Percentiles rank a stretch among this genome's conserved stretches.
phyloP scores from a whole-genome alignment of 1,140 invertebrate genomes.

The Oryctes rhinoceros region DNA sequence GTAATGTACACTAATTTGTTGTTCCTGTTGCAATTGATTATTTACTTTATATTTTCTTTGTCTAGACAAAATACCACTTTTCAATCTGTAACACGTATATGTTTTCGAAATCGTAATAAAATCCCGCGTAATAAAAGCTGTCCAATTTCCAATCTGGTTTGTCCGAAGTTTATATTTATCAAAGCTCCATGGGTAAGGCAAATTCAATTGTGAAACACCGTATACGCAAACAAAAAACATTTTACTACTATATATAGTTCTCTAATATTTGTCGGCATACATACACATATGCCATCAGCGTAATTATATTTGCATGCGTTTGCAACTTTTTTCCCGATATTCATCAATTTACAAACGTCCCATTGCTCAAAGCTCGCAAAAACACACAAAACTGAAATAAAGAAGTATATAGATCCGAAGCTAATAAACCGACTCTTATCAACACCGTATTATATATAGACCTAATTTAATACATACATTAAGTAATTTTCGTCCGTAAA shows the following conservation, averaged over 20 bases:
- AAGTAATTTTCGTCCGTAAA: neutral
- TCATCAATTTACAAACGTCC: neutral
- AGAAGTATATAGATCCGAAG: neutral
- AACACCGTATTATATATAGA: neutral
- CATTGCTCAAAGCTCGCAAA: neutral
- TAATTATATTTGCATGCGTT: constrained; percentile 15
- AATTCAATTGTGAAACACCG: too few relatives aligned
- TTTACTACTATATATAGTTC: neutral
- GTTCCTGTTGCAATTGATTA: too few relatives aligned
- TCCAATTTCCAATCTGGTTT: too few relatives aligned
- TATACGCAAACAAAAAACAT: too few relatives aligned
- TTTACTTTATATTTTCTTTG: too few relatives aligned
- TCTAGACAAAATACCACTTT: too few relatives aligned
- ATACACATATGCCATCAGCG: constrained; percentile 2
- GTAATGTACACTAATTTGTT: too few relatives aligned
- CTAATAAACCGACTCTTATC: neutral
- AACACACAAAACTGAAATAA: neutral
- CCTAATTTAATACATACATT: neutral
- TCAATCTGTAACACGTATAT: too few relatives aligned
- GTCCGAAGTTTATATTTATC: too few relatives aligned
- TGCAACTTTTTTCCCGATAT: neutral
- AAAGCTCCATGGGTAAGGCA: too few relatives aligned
- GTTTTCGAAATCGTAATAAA: too few relatives aligned
- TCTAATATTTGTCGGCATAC: neutral
- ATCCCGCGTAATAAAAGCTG: too few relatives aligned